phyloP scores from a whole-genome alignment of 2,797 vertebrate genomes.

The Pseudocheirus occidentalis region DNA sequence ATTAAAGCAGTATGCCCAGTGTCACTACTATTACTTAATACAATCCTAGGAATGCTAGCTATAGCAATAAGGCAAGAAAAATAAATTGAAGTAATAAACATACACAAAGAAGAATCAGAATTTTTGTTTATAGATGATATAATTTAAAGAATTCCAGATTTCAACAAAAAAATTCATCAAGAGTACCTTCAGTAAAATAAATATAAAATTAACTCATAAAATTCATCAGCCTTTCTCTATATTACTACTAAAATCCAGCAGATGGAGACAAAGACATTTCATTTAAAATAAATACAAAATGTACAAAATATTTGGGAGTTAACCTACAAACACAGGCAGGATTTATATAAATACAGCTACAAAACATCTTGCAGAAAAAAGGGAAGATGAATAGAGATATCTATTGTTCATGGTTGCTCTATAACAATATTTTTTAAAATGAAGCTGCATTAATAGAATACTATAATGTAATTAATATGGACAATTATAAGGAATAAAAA shows the following conservation, averaged over 20 bases:
- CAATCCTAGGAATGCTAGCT: not conserved
- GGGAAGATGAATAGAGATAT: not conserved
- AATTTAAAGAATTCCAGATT: not conserved
- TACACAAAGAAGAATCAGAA: not conserved
- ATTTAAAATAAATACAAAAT: not conserved
- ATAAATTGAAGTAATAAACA: not conserved
- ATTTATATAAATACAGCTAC: not conserved
- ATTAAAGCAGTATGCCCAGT: not conserved
- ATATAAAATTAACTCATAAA: not conserved
- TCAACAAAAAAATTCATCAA: not conserved
- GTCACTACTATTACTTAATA: not conserved
- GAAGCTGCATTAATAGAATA: not conserved
- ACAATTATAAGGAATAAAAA: not conserved
- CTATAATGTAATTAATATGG: not conserved
- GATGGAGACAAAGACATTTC: not conserved
- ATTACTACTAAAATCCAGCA: not conserved
- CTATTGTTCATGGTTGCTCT: not conserved
- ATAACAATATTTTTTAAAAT: not conserved
- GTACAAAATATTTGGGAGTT: not conserved
- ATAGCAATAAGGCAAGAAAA: not conserved
- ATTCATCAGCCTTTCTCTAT: not conserved
- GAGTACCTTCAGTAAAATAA: not conserved
- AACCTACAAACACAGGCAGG: not conserved
- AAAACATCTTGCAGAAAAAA: not conserved
- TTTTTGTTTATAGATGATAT: not conserved